These are phyloP conservation scores for Tylochromis polylepis DNA, from an alignment of 2,113 vertebrate genomes.

Conservation along the genomic window DNA sequence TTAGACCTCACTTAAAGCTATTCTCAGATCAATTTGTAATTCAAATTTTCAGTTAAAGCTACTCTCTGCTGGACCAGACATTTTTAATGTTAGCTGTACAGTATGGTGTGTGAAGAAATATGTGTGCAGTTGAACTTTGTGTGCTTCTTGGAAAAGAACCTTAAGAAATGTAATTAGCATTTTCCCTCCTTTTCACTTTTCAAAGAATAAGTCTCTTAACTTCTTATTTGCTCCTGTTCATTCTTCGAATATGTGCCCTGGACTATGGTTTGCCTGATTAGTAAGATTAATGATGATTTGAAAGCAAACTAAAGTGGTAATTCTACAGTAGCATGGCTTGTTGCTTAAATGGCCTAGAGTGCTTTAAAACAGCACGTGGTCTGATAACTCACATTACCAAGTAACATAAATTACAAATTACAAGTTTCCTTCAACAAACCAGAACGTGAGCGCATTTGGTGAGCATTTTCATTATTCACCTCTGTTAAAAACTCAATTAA, in stretches of 20 bases:
- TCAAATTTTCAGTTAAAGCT: conserved; percentile 23
- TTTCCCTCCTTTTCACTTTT: background rate
- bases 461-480: background rate
- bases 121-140: background rate
- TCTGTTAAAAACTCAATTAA: background rate
- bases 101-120: background rate
- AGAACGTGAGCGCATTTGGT: background rate
- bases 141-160: background rate
- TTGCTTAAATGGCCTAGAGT: background rate
- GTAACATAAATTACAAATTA: background rate
- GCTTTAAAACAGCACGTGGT: background rate
- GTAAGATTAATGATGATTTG: background rate
- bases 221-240: background rate
- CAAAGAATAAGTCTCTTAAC: background rate
- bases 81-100: background rate
- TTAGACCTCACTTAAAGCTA: conserved; percentile 22
- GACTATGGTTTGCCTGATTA: background rate
- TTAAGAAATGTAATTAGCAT: background rate
- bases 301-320: background rate
- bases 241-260: background rate
- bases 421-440: background rate
- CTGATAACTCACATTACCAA: background rate
- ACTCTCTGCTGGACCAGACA: background rate
- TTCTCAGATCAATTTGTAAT: conserved; percentile 54
- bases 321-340: background rate